Evolutionary conservation across 2,888 invertebrate genomes (phyloP), one percentile per base, ranked within the genome.

Genomic region (Volucella bombylans): DNA sequence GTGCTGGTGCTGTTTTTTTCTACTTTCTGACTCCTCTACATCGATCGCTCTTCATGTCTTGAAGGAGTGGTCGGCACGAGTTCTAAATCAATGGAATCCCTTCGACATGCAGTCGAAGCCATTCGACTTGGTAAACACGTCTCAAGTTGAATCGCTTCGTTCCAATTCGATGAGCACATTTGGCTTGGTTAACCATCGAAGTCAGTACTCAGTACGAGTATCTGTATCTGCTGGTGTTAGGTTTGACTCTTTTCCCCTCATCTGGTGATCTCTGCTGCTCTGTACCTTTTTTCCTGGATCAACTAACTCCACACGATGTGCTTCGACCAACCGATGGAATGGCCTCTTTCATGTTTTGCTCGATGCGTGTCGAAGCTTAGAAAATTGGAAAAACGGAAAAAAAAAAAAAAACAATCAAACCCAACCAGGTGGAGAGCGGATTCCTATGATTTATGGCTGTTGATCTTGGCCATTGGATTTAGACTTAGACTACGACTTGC

Each of bases 91-190:
- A 68, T 81, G 79, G 73, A 71, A 74, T 79, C 83, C 83, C 83
- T 83, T 83, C 83, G 61, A 79, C 74, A 65, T 74, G 41, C 31
- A 64, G 54, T 38, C 47, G 52, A 23, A 61, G 41, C 69, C 59
- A 65, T 74, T 69, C 47, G 49, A 18, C 47, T 8, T 52, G 61
- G 59, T 47, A 54, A 80, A 83, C 83, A 85, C 76, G 83, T 85
- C 85, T 72, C 85, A 72, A 81, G 85, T 81, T 88, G 90, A 90
- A 90, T 90, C 90, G 89, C 86, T 90, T 90, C 90, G 90, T 90
- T 90, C 89, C 90, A 90, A 89, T 89, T 90, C 90, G 90, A 89
- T 90, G 90, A 88, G 86, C 78, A 82, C 76, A 85, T 85, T 85
- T 80, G 85, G 80, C 85, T 81, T 80, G 85, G 80, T 69, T 85